Evolutionary conservation across 2,113 vertebrate species (phyloP).

Genomic region (Dipodomys ordii): DNA sequence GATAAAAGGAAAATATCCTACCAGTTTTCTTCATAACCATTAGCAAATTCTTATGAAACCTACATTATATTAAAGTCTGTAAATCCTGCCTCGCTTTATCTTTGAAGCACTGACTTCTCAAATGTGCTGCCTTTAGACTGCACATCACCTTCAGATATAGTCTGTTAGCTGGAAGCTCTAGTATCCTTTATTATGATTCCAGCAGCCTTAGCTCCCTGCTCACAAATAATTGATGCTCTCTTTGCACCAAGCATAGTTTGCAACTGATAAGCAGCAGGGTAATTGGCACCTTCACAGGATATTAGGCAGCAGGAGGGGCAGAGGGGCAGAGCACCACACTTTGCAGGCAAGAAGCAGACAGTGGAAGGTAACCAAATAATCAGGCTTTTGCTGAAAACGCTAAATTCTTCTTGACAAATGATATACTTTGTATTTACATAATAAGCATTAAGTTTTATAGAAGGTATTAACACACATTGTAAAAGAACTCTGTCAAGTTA

Average conservation of each 20-base stretch:
- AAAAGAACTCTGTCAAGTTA: background rate
- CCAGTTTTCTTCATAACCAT: slow-evolving; percentile 67
- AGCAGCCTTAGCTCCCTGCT: slow-evolving; percentile 85
- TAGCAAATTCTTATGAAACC: slow-evolving; percentile 62
- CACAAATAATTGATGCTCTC: slow-evolving; percentile 90
- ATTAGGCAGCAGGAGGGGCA: slow-evolving; percentile 75
- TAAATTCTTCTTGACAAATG: slow-evolving; percentile 75
- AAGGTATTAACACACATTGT: background rate
- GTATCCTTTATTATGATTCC: slow-evolving; percentile 86
- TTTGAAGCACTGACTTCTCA: slow-evolving; percentile 82
- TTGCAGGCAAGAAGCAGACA: slow-evolving; percentile 82
- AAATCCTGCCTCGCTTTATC: slow-evolving; percentile 82
- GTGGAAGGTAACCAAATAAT: slow-evolving; percentile 81
- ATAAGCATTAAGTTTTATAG: slow-evolving; percentile 73
- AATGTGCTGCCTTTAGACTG: slow-evolving; percentile 83
- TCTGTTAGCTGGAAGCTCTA: slow-evolving; percentile 85
- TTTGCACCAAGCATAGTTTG: slow-evolving; percentile 87
- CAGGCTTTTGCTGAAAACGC: slow-evolving; percentile 40
- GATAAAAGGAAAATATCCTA: slow-evolving; percentile 74
- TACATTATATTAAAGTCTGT: slow-evolving; percentile 65
- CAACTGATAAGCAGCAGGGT: slow-evolving; percentile 86
- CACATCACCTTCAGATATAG: slow-evolving; percentile 83
- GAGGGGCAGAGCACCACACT: slow-evolving; percentile 69
- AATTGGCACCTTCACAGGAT: slow-evolving; percentile 86
- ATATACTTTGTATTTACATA: slow-evolving; percentile 64